Base-by-base conservation (phyloP, 2,113 vertebrate species). In the Hemibagrus wyckioides region DNA sequence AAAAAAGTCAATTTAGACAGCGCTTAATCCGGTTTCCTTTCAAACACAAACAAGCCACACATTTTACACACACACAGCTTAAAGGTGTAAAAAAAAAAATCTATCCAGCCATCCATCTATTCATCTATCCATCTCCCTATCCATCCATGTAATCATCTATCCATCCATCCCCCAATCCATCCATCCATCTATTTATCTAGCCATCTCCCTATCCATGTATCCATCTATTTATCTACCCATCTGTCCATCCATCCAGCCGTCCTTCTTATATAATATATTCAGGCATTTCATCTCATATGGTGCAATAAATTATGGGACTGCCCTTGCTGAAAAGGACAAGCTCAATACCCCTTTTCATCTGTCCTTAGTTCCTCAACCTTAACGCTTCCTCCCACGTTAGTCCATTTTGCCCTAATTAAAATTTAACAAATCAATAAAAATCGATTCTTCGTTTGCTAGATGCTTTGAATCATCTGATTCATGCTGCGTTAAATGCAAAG, bases 51-150 rank as follows among this genome's bases (percentile, higher is more conserved):
- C 41, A 77, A 28, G 39, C 30, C 50, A 15, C 65, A 81, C 82
- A 48, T 56, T 48, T 71, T 82, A 79, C 71, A 88, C 81, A 84
- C 82, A 85, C 87, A 75, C 76, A 85, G n/a, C n/a, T n/a, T n/a
- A n/a, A n/a, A n/a, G n/a, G n/a, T n/a, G n/a, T n/a, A n/a, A n/a
- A n/a, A n/a, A n/a, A n/a, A n/a, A n/a, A n/a, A n/a, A 48, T 48
- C 44, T 8, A 48, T 48, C 44, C 44, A 5, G 6, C 44, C 44
- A 5, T 48, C 44, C 44, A 48, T 48, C 44, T 0, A 48, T 48
- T 7, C 44, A 48, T 48, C 44, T 8, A 48, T 48, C 44, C 44
- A 5, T 8, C 44, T n/a, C n/a, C n/a, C n/a, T n/a, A n/a, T n/a
- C n/a, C 44, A 5, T 48, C 44, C 44, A 48, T 48, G 6, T 0